Percentiles rank a stretch among this genome's conserved stretches.
phyloP scores from a whole-genome alignment of 2,888 invertebrate genomes.

The Drosophila anomalata region DNA sequence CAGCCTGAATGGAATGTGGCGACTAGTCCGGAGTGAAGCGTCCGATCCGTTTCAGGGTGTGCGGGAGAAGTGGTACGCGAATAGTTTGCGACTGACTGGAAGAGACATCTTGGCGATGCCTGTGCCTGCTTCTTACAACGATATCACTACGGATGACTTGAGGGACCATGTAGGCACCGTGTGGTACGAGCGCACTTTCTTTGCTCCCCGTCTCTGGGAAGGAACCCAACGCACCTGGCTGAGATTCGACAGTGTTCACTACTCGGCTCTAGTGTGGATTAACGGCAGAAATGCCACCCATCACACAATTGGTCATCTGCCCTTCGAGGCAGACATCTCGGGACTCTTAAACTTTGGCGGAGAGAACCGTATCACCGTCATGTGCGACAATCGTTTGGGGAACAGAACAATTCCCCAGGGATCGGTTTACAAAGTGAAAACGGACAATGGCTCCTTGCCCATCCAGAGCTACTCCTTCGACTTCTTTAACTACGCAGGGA shows the following conservation, averaged over 20 bases:
- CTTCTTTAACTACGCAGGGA: conserved; percentile 99
- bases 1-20: conserved; percentile 95
- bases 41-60: conserved; percentile 89
- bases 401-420: conserved; percentile 89
- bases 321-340: conserved; percentile 94
- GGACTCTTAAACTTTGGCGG: conserved; percentile 87
- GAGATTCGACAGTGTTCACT: conserved; percentile 96
- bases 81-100: conserved; percentile 88
- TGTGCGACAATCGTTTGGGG: conserved; percentile 95
- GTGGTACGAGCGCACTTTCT: conserved; percentile 96
- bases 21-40: conserved; percentile 90
- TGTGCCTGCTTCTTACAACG: conserved; percentile 98
- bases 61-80: conserved; percentile 89
- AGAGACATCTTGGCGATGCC: conserved; percentile 92
- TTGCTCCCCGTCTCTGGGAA: conserved; percentile 90
- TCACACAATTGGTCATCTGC: conserved; percentile 97
- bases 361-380: conserved; percentile 93
- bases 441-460: conserved; percentile 86
- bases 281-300: conserved; percentile 91
- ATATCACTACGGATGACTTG: conserved; percentile 91
- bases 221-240: conserved; percentile 89
- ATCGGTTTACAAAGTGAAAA: conserved; percentile 60
- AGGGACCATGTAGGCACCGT: conserved; percentile 98
- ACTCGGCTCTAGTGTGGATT: conserved; percentile 94
- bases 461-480: conserved; percentile 95